These are phyloP conservation scores for Ectropis grisescens DNA, from an alignment of 1,140 invertebrate species.

Conservation along the genomic window DNA sequence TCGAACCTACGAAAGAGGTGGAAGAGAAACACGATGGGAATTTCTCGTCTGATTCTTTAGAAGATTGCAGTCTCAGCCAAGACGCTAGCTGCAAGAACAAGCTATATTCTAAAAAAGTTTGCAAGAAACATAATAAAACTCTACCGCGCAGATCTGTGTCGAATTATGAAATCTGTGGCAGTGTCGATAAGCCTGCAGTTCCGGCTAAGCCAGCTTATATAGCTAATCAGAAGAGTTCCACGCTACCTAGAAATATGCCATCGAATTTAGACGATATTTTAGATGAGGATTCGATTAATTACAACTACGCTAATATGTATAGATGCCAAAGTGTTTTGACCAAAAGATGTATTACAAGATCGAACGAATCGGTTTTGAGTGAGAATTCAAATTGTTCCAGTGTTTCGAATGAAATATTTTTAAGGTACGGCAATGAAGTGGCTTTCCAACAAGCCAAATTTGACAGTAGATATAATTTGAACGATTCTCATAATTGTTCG, in stretches of 20 bases:
- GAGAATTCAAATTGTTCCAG: slow-evolving; percentile 68
- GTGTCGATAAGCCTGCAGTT: slow-evolving; percentile 44
- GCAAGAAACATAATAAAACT: slow-evolving; percentile 67
- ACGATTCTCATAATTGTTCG: slow-evolving; percentile 63
- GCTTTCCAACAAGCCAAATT: slow-evolving; percentile 63
- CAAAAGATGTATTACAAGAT: slow-evolving; percentile 61
- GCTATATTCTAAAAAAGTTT: slow-evolving; percentile 64
- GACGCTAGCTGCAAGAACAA: slow-evolving; percentile 69
- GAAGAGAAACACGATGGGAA: slow-evolving; percentile 74
- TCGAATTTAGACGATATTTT: slow-evolving; percentile 59
- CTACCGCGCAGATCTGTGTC: slow-evolving; percentile 76
- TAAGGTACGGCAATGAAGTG: slow-evolving; percentile 65
- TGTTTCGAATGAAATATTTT: slow-evolving; percentile 66
- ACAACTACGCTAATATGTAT: slow-evolving; percentile 34
- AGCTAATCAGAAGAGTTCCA: slow-evolving; percentile 56
- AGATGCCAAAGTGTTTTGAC: slow-evolving; percentile 64
- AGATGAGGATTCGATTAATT: slow-evolving; percentile 41
- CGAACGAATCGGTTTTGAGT: slow-evolving; percentile 64
- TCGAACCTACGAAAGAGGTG: slow-evolving; percentile 51
- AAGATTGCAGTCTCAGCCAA: slow-evolving; percentile 75
- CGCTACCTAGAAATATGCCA: slow-evolving; percentile 65
- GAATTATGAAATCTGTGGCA: slow-evolving; percentile 81
- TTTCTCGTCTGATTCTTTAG: slow-evolving; percentile 82
- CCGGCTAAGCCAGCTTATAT: slow-evolving; percentile 42
- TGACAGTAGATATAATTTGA: slow-evolving; percentile 55